Percentiles rank a stretch among this genome's conserved stretches.
Conservation (phyloP, 2,113 vertebrate species). For the Ovis canadensis region DNA sequence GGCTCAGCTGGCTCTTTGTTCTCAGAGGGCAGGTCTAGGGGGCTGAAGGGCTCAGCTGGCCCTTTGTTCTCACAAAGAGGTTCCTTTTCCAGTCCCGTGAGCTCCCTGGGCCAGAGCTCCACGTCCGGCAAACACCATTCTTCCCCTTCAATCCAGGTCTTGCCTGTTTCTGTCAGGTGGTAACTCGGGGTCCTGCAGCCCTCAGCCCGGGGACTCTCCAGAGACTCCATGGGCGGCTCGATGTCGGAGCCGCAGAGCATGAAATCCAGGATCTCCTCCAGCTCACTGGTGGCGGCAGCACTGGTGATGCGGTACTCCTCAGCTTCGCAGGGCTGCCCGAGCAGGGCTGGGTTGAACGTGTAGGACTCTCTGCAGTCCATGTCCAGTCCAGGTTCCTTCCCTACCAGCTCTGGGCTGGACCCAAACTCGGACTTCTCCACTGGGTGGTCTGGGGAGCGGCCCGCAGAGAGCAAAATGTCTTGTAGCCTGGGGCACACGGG, state of each 20-base stretch:
- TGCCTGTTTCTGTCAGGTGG: conserved; percentile 28
- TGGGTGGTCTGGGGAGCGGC: background rate
- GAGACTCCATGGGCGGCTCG: background rate
- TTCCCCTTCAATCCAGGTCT: conserved; percentile 51
- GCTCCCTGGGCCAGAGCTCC: conserved; percentile 54
- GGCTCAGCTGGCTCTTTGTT: background rate
- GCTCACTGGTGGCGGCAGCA: conserved; percentile 64
- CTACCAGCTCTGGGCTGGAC: conserved; percentile 30
- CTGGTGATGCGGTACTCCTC: conserved; percentile 67
- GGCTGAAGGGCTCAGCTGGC: background rate
- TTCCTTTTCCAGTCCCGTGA: conserved; percentile 38
- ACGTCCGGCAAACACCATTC: conserved; percentile 61
- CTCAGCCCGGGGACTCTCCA: conserved; percentile 25
- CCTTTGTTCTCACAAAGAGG: background rate
- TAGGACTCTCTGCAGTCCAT: conserved; percentile 26
- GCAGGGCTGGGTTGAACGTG: background rate
- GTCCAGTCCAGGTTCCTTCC: conserved; percentile 11
- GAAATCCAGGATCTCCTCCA: conserved; percentile 75
- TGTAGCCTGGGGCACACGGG: background rate
- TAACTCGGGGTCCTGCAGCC: conserved; percentile 43
- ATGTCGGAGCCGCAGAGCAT: conserved; percentile 57
- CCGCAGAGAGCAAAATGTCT: conserved; percentile 29
- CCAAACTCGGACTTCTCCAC: background rate
- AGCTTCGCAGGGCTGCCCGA: conserved; percentile 43
- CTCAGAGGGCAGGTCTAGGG: conserved; percentile 34